Conservation (phyloP, 2,113 vertebrate species). For the Entelurus aequoreus region DNA sequence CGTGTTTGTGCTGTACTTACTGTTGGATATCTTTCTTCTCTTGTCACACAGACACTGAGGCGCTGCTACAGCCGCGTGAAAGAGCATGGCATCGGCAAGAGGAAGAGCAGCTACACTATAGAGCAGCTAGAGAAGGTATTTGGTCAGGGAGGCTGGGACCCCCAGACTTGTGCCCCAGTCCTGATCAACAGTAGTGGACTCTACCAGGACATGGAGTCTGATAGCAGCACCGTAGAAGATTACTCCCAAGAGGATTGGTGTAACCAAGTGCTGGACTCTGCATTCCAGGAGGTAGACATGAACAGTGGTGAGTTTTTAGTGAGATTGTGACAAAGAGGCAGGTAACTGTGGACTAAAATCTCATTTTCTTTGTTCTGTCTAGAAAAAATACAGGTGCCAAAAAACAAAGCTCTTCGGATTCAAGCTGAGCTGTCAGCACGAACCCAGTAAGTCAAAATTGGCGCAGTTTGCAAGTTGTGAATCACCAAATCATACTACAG, state of each 20-base stretch:
- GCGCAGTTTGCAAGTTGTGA: neutral
- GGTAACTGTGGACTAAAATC: neutral
- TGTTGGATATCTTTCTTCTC: neutral
- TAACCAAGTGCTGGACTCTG: conserved; percentile 90
- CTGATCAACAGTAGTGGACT: conserved; percentile 98
- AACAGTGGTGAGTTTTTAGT: conserved; percentile 80
- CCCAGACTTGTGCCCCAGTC: conserved; percentile 93
- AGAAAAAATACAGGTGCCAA: conserved; percentile 89
- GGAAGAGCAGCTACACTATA: conserved; percentile 98
- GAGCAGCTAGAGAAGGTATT: conserved; percentile 99
- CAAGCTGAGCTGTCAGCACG: conserved; percentile 85
- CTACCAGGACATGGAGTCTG: conserved; percentile 97
- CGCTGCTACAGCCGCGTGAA: conserved; percentile 98
- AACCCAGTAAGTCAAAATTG: conserved; percentile 80
- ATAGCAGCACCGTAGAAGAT: conserved; percentile 94
- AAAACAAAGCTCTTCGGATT: conserved; percentile 83
- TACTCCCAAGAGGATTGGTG: conserved; percentile 97
- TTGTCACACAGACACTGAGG: conserved; percentile 80
- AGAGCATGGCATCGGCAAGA: conserved; percentile 94
- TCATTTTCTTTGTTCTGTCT: conserved; percentile 3
- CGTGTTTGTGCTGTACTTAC: neutral
- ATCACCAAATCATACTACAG: neutral
- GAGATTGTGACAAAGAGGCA: too few species aligned
- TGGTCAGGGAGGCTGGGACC: conserved; percentile 97
- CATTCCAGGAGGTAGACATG: conserved; percentile 88